phyloP scores from a whole-genome alignment of 2,113 vertebrate genomes.

The Hippolais icterina region DNA sequence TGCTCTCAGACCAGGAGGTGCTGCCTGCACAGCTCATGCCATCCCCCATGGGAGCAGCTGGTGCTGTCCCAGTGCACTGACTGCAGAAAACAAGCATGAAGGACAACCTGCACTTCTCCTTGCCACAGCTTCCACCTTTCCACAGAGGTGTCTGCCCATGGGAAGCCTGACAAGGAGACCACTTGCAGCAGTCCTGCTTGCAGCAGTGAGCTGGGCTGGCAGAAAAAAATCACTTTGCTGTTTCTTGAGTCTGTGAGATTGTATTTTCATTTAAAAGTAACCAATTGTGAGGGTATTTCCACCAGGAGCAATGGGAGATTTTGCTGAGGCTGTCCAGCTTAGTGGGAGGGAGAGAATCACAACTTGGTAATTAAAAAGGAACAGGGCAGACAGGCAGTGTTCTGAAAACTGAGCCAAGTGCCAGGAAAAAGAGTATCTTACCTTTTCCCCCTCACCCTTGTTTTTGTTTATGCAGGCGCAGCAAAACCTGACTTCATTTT shows the following conservation, averaged over 20 bases:
- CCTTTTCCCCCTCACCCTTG: background rate
- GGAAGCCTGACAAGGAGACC: background rate
- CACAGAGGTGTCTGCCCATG: background rate
- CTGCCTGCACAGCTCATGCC: background rate
- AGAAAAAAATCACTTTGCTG: background rate
- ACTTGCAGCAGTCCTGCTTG: background rate
- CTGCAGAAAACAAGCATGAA: background rate
- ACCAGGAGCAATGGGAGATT: background rate
- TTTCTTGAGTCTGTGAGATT: background rate
- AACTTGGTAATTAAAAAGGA: background rate
- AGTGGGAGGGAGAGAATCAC: background rate
- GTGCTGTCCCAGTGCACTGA: background rate
- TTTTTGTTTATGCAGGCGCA: background rate
- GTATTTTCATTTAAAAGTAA: background rate
- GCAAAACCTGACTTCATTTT: conserved; percentile 5
- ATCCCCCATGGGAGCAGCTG: background rate
- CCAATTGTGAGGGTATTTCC: background rate
- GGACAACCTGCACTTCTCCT: background rate
- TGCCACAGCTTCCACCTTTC: background rate
- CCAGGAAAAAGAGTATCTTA: background rate
- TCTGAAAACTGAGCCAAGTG: background rate
- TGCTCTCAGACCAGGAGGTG: background rate
- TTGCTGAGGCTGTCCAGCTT: background rate
- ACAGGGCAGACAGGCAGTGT: background rate
- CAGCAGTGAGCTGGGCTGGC: background rate